Evolutionary conservation across 1,140 invertebrate genomes (phyloP).

Genomic region (Panagrolaimus sp.): DNA sequence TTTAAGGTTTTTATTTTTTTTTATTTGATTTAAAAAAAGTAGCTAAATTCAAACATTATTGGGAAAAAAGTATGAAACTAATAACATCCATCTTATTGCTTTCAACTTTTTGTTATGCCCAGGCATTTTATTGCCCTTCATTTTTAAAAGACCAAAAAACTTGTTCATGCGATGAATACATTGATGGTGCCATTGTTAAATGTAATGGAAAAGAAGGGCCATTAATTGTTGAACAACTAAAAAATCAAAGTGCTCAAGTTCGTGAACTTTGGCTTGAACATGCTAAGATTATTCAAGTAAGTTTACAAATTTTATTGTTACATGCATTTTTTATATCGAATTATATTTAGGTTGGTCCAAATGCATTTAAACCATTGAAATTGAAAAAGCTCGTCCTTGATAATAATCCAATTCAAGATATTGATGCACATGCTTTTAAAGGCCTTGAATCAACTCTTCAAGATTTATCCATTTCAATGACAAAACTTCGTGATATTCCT

Average conservation of each 20-base stretch:
- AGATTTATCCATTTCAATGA: constrained; percentile 47
- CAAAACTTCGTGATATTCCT: constrained; percentile 48
- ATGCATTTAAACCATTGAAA: constrained; percentile 50
- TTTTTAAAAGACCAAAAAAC: not conserved
- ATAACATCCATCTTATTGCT: constrained; percentile 22
- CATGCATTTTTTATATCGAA: not conserved
- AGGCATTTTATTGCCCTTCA: constrained; percentile 36
- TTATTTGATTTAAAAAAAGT: not conserved
- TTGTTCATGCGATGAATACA: constrained; percentile 52
- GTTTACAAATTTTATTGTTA: too few species aligned
- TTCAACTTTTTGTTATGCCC: constrained; percentile 1
- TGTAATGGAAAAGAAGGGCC: constrained; percentile 52
- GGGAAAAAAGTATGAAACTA: not conserved
- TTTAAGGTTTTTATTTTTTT: not conserved
- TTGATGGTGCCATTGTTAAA: constrained; percentile 56
- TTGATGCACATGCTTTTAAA: constrained; percentile 50
- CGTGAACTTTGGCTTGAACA: constrained; percentile 53
- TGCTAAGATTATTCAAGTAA: constrained; percentile 56
- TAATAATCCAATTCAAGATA: constrained; percentile 53
- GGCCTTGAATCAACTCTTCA: constrained; percentile 52
- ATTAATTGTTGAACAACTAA: constrained; percentile 50
- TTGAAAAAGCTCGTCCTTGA: constrained; percentile 58
- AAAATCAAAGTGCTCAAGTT: constrained; percentile 47
- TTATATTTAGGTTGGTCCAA: constrained; percentile 46
- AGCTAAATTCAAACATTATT: not conserved